Conservation (phyloP, 2,888 invertebrate species). For the Auanema freiburgensis region DNA sequence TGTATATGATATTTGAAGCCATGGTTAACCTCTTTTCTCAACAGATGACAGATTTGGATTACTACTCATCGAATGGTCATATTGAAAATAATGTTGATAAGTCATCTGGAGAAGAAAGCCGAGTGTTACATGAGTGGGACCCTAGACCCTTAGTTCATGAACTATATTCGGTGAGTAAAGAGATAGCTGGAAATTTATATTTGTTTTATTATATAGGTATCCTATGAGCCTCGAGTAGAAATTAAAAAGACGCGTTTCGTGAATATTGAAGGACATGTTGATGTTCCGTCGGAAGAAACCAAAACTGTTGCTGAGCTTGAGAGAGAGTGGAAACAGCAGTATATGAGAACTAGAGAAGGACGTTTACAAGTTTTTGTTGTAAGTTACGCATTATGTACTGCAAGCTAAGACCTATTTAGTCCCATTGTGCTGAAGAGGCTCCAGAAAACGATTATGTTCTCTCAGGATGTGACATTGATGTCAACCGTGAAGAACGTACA, state of each 20-base stretch:
- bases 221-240: conserved; percentile 59
- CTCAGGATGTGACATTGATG: conserved; percentile 55
- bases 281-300: conserved; percentile 57
- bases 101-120: conserved; percentile 38
- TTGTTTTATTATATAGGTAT: conserved; percentile 36
- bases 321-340: conserved; percentile 71
- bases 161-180: conserved; percentile 37
- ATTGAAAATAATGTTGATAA: conserved; percentile 29
- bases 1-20: no score
- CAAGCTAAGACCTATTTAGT: conserved; percentile 27
- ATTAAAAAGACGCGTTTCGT: conserved; percentile 62
- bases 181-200: no score
- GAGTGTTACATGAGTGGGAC: conserved; percentile 44
- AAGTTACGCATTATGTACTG: conserved; percentile 21
- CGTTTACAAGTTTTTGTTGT: conserved; percentile 70
- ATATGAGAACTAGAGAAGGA: conserved; percentile 70
- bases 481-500: conserved; percentile 57
- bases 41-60: conserved; percentile 29
- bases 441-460: conserved; percentile 59
- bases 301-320: conserved; percentile 68
- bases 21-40: background rate
- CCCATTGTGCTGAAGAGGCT: conserved; percentile 60
- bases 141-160: conserved; percentile 35
- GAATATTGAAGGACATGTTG: conserved; percentile 70
- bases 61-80: conserved; percentile 18